Evolutionary conservation across 1,140 invertebrate genomes (phyloP).

Genomic region (Formica exsecta): DNA sequence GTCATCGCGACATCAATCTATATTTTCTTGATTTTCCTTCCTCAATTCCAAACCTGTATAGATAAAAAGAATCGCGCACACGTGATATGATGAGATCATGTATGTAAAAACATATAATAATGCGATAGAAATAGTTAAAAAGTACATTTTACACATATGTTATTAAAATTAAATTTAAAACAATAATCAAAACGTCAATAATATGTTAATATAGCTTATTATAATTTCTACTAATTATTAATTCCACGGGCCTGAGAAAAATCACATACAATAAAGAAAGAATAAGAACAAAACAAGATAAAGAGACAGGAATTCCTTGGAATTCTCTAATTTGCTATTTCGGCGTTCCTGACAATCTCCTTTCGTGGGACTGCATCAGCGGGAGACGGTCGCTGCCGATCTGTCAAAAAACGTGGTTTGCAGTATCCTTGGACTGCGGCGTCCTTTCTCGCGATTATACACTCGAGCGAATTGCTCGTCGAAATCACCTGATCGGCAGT

Average conservation of each 20-base stretch:
- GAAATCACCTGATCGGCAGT: constrained; percentile 8
- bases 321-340: constrained; percentile 85
- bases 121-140: not conserved
- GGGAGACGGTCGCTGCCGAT: constrained; percentile 77
- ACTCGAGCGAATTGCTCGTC: not conserved
- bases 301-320: constrained; percentile 73
- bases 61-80: not conserved
- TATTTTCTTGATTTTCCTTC: not conserved
- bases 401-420: constrained; percentile 83
- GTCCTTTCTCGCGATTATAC: constrained; percentile 26
- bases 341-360: constrained; percentile 81
- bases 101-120: not conserved
- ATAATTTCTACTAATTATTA: not conserved
- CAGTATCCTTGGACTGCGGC: constrained; percentile 28
- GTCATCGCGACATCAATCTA: constrained; percentile 11
- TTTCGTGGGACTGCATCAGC: constrained; percentile 81
- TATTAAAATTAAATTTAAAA: not conserved
- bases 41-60: not conserved
- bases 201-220: not conserved
- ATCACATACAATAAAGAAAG: not conserved
- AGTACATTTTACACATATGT: not conserved
- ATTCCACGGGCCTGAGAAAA: not conserved
- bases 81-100: not conserved
- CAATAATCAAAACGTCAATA: not conserved
- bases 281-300: constrained; percentile 60